Evolutionary conservation across 2,888 invertebrate genomes (phyloP).

Genomic region (Bembecia ichneumoniformis): DNA sequence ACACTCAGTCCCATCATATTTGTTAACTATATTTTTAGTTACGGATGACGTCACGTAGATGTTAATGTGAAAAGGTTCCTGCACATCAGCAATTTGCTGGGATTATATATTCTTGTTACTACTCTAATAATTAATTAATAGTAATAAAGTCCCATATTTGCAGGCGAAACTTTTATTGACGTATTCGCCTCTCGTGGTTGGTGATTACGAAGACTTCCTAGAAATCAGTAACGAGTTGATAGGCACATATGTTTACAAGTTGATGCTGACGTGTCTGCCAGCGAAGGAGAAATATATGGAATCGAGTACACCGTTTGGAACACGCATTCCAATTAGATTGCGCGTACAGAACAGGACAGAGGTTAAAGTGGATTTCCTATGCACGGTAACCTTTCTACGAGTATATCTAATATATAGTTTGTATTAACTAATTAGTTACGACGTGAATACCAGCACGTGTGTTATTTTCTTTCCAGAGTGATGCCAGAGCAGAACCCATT

Average conservation of each 20-base stretch:
- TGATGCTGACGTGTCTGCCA: constrained; percentile 46
- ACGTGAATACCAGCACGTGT: no score
- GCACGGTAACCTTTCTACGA: constrained; percentile 25
- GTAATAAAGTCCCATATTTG: constrained; percentile 10
- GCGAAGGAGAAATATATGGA: constrained; percentile 51
- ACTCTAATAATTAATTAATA: neutral
- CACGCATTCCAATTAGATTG: constrained; percentile 39
- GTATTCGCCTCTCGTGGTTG: constrained; percentile 55
- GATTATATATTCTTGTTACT: no score
- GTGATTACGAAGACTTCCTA: constrained; percentile 36
- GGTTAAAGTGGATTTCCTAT: constrained; percentile 32
- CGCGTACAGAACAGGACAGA: constrained; percentile 50
- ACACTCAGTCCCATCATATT: no score
- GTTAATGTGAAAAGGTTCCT: no score
- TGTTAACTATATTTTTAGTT: no score
- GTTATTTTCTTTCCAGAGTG: no score
- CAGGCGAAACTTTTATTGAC: constrained; percentile 29
- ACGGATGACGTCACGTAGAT: no score
- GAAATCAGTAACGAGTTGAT: constrained; percentile 41
- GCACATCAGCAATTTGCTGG: no score
- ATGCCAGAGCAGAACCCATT: no score
- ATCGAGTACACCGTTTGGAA: constrained; percentile 38
- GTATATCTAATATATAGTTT: no score
- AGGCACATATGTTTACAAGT: constrained; percentile 45
- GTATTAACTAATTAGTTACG: no score